Evolutionary conservation across 2,888 invertebrate genomes (phyloP), one percentile per base, ranked within the genome.

Genomic region (Melangyna quadrimaculata): DNA sequence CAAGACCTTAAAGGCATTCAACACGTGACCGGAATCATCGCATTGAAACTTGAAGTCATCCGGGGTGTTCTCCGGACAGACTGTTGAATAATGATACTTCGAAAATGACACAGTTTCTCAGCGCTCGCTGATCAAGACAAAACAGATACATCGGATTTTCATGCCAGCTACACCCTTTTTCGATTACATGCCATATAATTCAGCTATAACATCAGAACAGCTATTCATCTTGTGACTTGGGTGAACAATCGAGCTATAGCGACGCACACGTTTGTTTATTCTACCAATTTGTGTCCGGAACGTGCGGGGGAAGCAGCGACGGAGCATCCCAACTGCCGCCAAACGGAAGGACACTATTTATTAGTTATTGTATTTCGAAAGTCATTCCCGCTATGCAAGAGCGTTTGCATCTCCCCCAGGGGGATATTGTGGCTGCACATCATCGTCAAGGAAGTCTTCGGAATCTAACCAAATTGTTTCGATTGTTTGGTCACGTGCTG

Each of bases 281-380:
- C 81, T 70, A 70, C 72, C 86, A 86, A 86, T 86, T 86, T 86
- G 80, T 77, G 72, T 35, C 65, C 29, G 73, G 67, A 74, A 77
- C 53, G 77, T 73, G 80, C 37, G 35, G 19, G 57, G 24, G 57
- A 12, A 12, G 51, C 24, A 19, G 12, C 32, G 0, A 27, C 3
- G 0, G n/a, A n/a, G n/a, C n/a, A n/a, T n/a, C n/a, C n/a, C n/a
- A n/a, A 27, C 51, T 12, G 19, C 37, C 10, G 53, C 59, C 67
- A 65, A 51, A 67, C 81, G 86, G 86, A 86, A 86, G 86, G 86
- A 86, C 81, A 86, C 86, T 86, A 86, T 86, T 86, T 86, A 86
- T 86, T 86, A 86, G 86, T 86, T 86, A 81, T 86, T 81, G 86
- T 86, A 57, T 70, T 81, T 73, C 69, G 65, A 73, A 86, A 86